Evolutionary conservation across 2,797 vertebrate genomes (phyloP).

Genomic region (Antrozous pallidus): DNA sequence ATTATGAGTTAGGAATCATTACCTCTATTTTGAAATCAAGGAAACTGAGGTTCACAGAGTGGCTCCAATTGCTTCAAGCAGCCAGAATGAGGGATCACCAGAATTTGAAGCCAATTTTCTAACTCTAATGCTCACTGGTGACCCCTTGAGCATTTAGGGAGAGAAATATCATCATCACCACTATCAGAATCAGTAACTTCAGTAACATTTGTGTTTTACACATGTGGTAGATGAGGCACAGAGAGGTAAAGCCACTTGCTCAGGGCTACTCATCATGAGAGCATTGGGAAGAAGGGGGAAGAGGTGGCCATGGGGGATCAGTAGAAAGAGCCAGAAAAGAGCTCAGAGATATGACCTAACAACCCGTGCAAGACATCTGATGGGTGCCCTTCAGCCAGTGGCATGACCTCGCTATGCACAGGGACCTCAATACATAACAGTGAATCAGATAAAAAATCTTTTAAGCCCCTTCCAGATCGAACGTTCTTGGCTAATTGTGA

Average conservation of each 20-base stretch:
- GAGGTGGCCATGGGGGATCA: not conserved
- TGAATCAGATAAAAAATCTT: not conserved
- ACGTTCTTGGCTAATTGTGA: not conserved
- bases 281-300: not conserved
- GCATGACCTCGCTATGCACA: not conserved
- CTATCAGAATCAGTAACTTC: not conserved
- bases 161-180: not conserved
- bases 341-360: not conserved
- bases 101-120: not conserved
- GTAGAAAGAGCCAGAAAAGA: not conserved
- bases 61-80: not conserved
- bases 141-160: not conserved
- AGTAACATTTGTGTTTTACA: not conserved
- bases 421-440: not conserved
- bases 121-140: not conserved
- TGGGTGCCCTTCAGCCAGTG: not conserved
- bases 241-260: not conserved
- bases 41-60: not conserved
- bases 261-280: not conserved
- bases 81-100: not conserved
- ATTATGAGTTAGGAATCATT: not conserved
- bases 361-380: not conserved
- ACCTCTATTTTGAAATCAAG: slow-evolving; percentile 14
- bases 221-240: not conserved
- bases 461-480: not conserved